Conservation (phyloP, 2,797 vertebrate genomes). For the Petrocephalus schoutedeni region DNA sequence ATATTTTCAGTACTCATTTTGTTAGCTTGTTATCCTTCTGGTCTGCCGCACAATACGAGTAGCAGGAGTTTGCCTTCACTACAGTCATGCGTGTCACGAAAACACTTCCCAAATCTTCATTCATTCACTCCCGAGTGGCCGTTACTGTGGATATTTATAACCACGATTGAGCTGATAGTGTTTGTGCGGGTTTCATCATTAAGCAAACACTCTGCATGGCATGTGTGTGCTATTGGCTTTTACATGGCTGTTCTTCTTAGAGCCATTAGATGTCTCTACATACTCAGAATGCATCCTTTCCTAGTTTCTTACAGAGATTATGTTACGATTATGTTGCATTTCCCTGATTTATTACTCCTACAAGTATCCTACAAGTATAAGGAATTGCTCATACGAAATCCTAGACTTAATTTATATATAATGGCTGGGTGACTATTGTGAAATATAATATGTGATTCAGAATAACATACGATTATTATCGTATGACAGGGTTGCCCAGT, state of each 20-base stretch:
- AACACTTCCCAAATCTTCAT: neutral
- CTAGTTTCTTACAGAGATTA: neutral
- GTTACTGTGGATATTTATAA: neutral
- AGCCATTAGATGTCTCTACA: constrained; percentile 11
- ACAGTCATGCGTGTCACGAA: neutral
- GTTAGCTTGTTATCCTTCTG: neutral
- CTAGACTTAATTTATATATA: neutral
- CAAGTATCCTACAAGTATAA: too few species aligned
- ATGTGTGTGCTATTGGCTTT: neutral
- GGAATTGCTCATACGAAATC: neutral
- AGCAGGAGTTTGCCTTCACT: neutral
- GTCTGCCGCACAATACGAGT: neutral
- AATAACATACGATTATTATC: neutral
- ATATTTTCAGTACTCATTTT: neutral
- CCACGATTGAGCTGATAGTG: neutral
- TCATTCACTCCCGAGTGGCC: neutral
- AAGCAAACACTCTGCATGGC: neutral
- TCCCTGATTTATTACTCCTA: neutral
- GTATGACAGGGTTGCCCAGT: neutral
- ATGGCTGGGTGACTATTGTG: neutral
- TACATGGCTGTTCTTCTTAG: neutral
- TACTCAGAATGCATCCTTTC: neutral
- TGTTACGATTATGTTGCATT: neutral
- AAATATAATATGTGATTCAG: neutral
- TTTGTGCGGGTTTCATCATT: neutral